Evolutionary conservation across 2,113 vertebrate species (phyloP), one percentile per base, ranked within the genome.

Genomic region (Phyllostomus discolor): DNA sequence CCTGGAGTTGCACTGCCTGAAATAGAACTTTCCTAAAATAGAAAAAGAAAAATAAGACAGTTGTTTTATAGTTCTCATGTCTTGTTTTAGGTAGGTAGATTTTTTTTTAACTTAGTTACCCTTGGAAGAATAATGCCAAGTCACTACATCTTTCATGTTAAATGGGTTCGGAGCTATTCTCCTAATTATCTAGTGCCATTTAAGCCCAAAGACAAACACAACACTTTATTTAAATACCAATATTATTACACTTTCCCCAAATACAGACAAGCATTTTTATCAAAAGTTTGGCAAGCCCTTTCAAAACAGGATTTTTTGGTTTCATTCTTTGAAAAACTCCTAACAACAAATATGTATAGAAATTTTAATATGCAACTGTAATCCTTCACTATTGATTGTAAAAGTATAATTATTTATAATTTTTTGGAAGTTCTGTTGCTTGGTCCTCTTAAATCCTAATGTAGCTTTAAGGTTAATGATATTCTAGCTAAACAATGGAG

Each of bases 191-290:
- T 70, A 62, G 26, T 11, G 67, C 48, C 14, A 48, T 54, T 78
- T 84, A 82, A 96, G 41, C 35, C 38, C 43, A 86, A 92, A 92
- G 57, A 90, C 20, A 96, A 91, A 41, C 57, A 96, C 31, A 94
- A 70, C 10, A 76, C 33, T 94, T 94, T 78, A 93, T 86, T 66
- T 80, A 70, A 95, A 84, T 88, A 95, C 57, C 83, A 90, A 22
- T 70, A 76, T 90, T 70, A 76, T 90, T 85, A 85, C 4, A 90
- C 81, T 94, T 96, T 78, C 33, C 76, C 85, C 92, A 96, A 96
- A 93, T 59, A 87, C 14, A 33, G 69, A 90, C 93, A 88, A 84
- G 57, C 94, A 94, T 95, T 97, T 97, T 96, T 91, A 91, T 43
- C 57, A 87, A 94, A 91, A 80, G 79, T 84, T 95, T 97, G 95